Evolutionary conservation across 2,888 invertebrate species (phyloP), one percentile per base, ranked within the genome.

Genomic region (Rambutsinella grinnellia): DNA sequence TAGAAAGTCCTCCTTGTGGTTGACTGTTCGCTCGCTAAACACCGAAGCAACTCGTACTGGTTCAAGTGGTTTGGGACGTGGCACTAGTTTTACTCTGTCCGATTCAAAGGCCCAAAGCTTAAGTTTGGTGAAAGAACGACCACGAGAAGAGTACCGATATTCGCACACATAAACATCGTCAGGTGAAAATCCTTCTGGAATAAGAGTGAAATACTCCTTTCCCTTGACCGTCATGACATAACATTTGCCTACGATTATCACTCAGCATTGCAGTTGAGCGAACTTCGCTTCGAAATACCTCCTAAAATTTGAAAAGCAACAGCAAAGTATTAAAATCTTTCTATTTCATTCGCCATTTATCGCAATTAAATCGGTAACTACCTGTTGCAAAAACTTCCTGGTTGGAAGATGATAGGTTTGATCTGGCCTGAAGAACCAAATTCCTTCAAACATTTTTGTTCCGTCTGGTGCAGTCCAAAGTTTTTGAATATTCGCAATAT

Each of bases 161-260:
- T 99, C 99, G 86, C 99, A 99, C 0, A 99, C 97, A 85, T 93
- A 99, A 0, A 99, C 93, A 87, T 99, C 97, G 85, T 95, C 95
- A 79, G 97, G 96, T 0, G 92, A 90, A 85, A 94, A 94, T 21
- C 93, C 92, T 89, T 94, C 94, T 0, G 98, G 97, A 81, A 90
- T 91, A 86, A 91, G 91, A 86, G 94, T 94, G 86, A 97, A 95
- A 87, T 97, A 99, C 86, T 99, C 97, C 86, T 94, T 95, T 49
- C 81, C 81, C 26, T 82, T 83, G 28, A 97, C 94, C 85, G 93
- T 94, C 90, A 99, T 92, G 17, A 99, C 96, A 85, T 92, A 94
- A 87, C 99, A 99, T 84, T 93, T 91, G 2, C 96, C 97, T 21
- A 92, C 88, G 13, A 99, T 91, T 84, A n/a, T 95, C 93, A 76